Evolutionary conservation across 2,113 vertebrate genomes (phyloP), one percentile per base, ranked within the genome.

Genomic region (Ptilorrhoa leucosticta): DNA sequence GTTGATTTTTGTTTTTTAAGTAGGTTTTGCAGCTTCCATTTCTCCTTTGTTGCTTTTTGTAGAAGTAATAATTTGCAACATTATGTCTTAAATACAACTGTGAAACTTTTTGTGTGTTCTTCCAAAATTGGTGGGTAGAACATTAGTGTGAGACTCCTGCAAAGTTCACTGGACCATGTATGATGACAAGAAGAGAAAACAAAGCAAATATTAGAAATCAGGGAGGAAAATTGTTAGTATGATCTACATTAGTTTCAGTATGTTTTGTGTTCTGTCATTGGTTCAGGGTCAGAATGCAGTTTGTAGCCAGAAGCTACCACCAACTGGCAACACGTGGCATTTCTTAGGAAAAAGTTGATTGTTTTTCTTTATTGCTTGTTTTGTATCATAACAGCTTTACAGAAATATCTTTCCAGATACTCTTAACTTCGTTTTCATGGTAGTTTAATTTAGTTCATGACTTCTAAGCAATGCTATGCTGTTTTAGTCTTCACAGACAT

Each of bases 281-380:
- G 45, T 44, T 89, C 86, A 75, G 72, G 60, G 69, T 81, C 82
- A 87, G 89, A 94, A 88, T 90, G 86, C 39, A 64, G 39, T 61
- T 28, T 92, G 78, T 44, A 75, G 91, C 86, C 95, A 91, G 83
- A 68, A 89, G 79, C 50, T 89, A 44, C 84, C 54, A 92, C 58
- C 76, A 92, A 63, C 54, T 88, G 68, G 58, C 30, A 83, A 42
- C 66, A 58, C 20, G 42, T 58, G 80, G 80, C 68, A 20, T 91
- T 91, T 94, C 60, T 87, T 64, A 63, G 75, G 53, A 27, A 81
- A 64, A 91, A 89, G 42, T 60, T 87, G 50, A 68, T 78, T 89
- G 16, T 72, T 83, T n/a, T n/a, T 66, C 39, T 89, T 83, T 89
- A 54, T 58, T 70, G 22, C 63, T 92, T 76, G 9, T 72, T 95